Base-by-base conservation (phyloP, 2,797 vertebrate species). In the Artibeus jamaicensis region DNA sequence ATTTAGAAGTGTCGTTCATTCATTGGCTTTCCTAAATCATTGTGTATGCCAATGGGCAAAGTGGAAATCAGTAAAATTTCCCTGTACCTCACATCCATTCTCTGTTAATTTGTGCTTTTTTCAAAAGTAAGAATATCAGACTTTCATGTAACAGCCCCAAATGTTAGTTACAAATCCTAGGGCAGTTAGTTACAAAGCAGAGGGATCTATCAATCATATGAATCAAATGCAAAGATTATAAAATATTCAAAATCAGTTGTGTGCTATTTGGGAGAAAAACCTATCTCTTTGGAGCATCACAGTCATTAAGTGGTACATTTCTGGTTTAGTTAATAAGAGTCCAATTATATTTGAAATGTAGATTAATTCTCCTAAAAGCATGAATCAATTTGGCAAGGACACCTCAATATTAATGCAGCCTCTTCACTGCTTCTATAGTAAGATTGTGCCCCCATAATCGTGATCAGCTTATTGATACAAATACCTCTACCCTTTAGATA, bases 351-450 rank as follows among this genome's bases (percentile, higher is more conserved):
- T 95, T 98, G 95, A 98, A 98, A 98, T 96, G 86, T 95, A 92
- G 96, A 97, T 97, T 98, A 98, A 98, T 98, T 98, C 98, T 94
- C 98, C 96, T 98, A 98, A 98, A 98, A 98, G 97, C 97, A 98
- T 97, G 98, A 97, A 98, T 98, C 96, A 98, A 95, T 98, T 98
- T 98, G 96, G 73, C 97, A 98, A 98, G 98, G 97, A 98, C 87
- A 93, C 96, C 97, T 96, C 18, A 39, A 42, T 67, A 97, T 97
- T 97, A 96, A 98, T 95, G 73, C 34, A 92, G 55, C 97, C 94
- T 97, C 93, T 98, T 98, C 98, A 97, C 94, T 97, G 93, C 73
- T 96, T 89, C 88, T 78, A 67, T 12, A 5, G 59, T 93, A 96
- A 98, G 96, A 96, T 81, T 97, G 92, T 91, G 94, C 67, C 85